These are phyloP conservation scores for Venusia cambrica DNA, from an alignment of 2,888 invertebrate species.

Conservation along the genomic window DNA sequence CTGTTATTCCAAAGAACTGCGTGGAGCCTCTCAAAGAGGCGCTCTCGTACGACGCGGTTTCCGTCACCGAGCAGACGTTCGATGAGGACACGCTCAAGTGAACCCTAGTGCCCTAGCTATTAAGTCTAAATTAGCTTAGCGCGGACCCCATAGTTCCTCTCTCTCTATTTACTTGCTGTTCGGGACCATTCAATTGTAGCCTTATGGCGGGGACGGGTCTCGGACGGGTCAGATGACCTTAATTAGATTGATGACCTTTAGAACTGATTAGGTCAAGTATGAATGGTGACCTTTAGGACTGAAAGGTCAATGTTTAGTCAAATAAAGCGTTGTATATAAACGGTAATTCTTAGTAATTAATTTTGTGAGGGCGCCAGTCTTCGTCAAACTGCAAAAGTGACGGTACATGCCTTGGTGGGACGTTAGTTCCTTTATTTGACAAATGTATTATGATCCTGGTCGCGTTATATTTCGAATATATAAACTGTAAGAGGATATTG, in stretches of 20 bases:
- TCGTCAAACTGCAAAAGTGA: too few species aligned
- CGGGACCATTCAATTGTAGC: conserved; percentile 23
- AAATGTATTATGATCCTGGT: too few species aligned
- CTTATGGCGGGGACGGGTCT: conserved; percentile 17
- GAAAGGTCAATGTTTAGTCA: neutral
- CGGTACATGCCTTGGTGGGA: too few species aligned
- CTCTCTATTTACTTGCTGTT: conserved; percentile 34
- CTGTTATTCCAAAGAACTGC: conserved; percentile 94
- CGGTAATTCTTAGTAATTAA: too few species aligned
- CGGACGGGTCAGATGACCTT: conserved; percentile 36
- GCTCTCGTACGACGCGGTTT: conserved; percentile 90
- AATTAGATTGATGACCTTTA: conserved; percentile 27
- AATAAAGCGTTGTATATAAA: too few species aligned
- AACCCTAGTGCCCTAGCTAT: conserved; percentile 28
- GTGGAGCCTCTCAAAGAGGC: conserved; percentile 89
- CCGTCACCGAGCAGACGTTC: conserved; percentile 86
- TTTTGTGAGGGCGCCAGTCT: too few species aligned
- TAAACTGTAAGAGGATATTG: too few species aligned
- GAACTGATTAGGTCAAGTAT: too few species aligned
- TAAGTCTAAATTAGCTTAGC: conserved; percentile 31
- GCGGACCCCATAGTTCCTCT: conserved; percentile 41
- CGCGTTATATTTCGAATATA: too few species aligned
- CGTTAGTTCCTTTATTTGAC: too few species aligned
- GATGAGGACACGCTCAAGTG: conserved; percentile 60
- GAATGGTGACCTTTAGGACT: neutral